Base-by-base conservation (phyloP, 2,888 invertebrate species). In the Ennomos erosarius region DNA sequence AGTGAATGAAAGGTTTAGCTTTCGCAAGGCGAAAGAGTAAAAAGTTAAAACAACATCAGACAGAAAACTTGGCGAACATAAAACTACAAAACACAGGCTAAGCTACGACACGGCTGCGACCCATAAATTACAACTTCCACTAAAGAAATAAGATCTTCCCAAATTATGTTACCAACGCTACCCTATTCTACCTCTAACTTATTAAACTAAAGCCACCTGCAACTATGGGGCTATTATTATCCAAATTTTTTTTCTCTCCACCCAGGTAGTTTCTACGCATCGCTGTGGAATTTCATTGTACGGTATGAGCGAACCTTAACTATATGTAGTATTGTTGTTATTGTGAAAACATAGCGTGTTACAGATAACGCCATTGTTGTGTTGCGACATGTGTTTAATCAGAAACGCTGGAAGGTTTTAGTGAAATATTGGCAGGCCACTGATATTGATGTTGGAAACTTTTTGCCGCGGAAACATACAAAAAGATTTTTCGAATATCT, bases 221-320 rank as follows among this genome's bases (percentile, higher is more conserved):
- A 57, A 47, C 40, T 55, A 59, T 55, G 13, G 59, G 59, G 45
- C 42, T 49, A 48, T 57, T 44, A 52, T 53, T 57, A 59, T 43
- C 40, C 35, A 52, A 39, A 59, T 57, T 67, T 66, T 62, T 62
- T 12, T 13, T 36, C 40, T 39, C 44, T 49, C 11, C 52, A 9
- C 10, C 50, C 72, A 70, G 72, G 72, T 72, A 72, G 64, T 51
- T 62, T 59, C 63, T 60, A 44, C 47, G 43, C 45, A 43, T 47
- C 48, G 34, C 48, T 55, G 43, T 34, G 43, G 40, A 46, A 55
- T 59, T 51, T 50, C 43, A 40, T 60, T 59, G 59, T 50, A 53
- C 43, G 42, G 38, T 12, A 49, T 47, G 13, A 43, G 16, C 33
- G 9, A 43, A 39, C 44, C 26, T 26, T 26, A 26, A 26, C 26